These are phyloP conservation scores for Plectrocnemia conspersa DNA, from an alignment of 1,140 invertebrate species.

Conservation along the genomic window DNA sequence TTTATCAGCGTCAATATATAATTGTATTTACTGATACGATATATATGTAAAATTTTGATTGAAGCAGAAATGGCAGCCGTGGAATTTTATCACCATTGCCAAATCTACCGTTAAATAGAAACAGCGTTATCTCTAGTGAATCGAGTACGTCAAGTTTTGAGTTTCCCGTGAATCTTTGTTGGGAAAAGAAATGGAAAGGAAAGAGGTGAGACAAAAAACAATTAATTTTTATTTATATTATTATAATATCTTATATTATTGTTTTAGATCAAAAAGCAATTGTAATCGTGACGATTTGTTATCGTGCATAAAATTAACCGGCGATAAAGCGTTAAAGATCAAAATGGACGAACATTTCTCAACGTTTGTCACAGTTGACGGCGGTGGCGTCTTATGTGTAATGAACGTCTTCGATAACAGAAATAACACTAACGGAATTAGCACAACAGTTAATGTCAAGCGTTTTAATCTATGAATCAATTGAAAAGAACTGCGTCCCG, in stretches of 20 bases:
- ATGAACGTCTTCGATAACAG: constrained; percentile 20
- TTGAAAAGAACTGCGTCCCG: no score
- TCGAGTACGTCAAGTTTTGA: neutral
- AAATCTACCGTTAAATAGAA: no score
- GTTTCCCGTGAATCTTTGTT: neutral
- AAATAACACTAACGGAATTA: neutral
- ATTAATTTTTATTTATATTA: neutral
- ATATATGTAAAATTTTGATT: no score
- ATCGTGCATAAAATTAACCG: constrained; percentile 26
- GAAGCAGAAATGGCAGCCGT: no score
- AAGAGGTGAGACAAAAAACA: constrained; percentile 16
- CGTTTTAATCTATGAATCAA: no score
- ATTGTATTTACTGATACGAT: no score
- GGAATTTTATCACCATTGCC: no score
- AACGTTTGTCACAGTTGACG: constrained; percentile 30
- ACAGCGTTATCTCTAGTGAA: neutral
- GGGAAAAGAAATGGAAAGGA: constrained; percentile 26
- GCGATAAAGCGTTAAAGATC: constrained; percentile 27
- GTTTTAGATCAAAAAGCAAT: constrained; percentile 23
- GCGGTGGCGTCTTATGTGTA: constrained; percentile 27
- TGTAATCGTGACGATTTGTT: constrained; percentile 17
- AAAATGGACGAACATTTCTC: constrained; percentile 27
- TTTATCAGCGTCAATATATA: no score
- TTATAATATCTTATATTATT: constrained; percentile 2
- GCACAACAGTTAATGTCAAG: no score